Evolutionary conservation across 2,797 vertebrate species (phyloP).

Genomic region (Neostethus bicornis): DNA sequence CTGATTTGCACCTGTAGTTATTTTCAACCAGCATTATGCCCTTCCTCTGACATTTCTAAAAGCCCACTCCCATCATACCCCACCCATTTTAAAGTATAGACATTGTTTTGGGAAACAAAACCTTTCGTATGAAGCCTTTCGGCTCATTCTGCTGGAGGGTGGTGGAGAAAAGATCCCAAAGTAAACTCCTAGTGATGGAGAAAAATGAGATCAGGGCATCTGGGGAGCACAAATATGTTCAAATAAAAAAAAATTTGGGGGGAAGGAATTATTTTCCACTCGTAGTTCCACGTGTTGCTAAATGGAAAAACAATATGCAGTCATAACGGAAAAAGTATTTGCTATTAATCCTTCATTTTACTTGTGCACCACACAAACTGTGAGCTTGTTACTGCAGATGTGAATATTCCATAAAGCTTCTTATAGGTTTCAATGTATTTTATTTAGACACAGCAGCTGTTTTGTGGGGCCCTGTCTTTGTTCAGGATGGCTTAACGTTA

Average conservation of each 20-base stretch:
- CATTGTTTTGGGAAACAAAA: conserved; percentile 36
- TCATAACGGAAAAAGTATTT: conserved; percentile 52
- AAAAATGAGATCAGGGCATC: conserved; percentile 22
- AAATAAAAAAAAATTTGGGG: no score
- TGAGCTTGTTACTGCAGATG: conserved; percentile 13
- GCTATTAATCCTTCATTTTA: conserved; percentile 46
- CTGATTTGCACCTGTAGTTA: conserved; percentile 55
- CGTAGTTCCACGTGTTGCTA: conserved; percentile 33
- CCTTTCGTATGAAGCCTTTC: conserved; percentile 8
- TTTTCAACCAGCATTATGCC: conserved; percentile 28
- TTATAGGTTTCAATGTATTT: neutral
- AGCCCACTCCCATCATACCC: conserved; percentile 32
- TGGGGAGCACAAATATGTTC: conserved; percentile 32
- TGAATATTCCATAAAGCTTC: neutral
- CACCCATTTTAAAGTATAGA: conserved; percentile 52
- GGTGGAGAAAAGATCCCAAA: conserved; percentile 24
- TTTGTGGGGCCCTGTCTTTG: neutral
- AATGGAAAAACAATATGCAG: conserved; percentile 58
- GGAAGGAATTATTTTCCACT: conserved; percentile 47
- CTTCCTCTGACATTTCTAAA: conserved; percentile 19
- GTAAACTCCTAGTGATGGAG: conserved; percentile 12
- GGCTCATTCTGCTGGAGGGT: conserved; percentile 43
- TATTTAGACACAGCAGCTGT: neutral
- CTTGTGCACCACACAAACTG: conserved; percentile 15
- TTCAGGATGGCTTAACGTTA: neutral